Evolutionary conservation across 37 sponge, comb jelly and placozoan species (phyloP).

Genomic region (Agelas oroides): DNA sequence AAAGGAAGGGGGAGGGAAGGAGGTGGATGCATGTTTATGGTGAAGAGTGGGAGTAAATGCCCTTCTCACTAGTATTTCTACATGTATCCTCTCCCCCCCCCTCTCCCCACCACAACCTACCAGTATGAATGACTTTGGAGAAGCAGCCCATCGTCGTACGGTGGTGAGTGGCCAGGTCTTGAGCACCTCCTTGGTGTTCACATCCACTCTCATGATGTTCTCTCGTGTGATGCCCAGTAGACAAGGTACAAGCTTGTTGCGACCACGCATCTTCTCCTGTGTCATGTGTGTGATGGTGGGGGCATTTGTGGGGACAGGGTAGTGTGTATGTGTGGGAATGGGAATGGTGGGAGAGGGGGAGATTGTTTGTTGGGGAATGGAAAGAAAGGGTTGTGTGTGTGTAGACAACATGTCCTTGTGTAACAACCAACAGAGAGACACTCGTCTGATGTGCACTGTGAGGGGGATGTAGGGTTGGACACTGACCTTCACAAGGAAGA

Average conservation of each 20-base stretch:
- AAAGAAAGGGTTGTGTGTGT: background rate
- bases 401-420: too few species aligned
- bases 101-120: too few species aligned
- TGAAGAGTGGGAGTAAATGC: too few species aligned
- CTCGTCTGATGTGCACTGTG: too few species aligned
- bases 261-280: conserved; percentile 97
- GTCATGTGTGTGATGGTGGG: background rate
- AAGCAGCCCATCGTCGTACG: conserved; percentile 96
- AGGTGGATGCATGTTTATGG: too few species aligned
- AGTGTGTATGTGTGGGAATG: background rate
- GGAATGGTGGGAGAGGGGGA: background rate
- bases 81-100: too few species aligned
- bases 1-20: too few species aligned
- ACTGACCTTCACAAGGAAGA: conserved; percentile 95
- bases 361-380: too few species aligned
- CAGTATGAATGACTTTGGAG: conserved; percentile 97
- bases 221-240: conserved; percentile 93
- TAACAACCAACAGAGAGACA: too few species aligned
- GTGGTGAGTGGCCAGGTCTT: conserved; percentile 99
- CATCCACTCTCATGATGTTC: conserved; percentile 96
- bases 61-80: background rate
- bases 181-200: conserved; percentile 96
- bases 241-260: conserved; percentile 92
- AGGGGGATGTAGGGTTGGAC: too few species aligned
- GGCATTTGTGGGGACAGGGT: background rate